A percentile compares a stretch with the other conserved stretches of the same genome.
phyloP scores from a whole-genome alignment of 2,113 vertebrate species.

The Notechis scutatus region DNA sequence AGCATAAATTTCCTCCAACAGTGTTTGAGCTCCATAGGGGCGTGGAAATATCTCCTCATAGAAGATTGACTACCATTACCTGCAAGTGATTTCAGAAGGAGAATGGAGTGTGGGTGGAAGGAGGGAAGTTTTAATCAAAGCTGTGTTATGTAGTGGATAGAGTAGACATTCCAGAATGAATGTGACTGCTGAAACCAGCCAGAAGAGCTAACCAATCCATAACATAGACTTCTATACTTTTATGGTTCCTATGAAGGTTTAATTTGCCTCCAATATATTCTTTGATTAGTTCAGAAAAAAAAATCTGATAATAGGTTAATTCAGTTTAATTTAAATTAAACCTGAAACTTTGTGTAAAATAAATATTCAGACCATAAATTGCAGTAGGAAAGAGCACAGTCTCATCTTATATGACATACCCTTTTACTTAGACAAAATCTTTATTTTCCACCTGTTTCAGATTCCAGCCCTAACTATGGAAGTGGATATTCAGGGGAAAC shows the following conservation, averaged over 20 bases:
- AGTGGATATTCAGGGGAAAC: constrained; percentile 68
- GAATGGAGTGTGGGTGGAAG: not conserved
- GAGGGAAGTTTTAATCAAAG: not conserved
- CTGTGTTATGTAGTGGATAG: not conserved
- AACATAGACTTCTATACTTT: not conserved
- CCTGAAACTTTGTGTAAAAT: not conserved
- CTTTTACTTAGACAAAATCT: not conserved
- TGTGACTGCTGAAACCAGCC: not conserved
- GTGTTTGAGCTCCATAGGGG: not conserved
- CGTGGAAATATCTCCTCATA: not conserved
- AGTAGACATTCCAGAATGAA: not conserved
- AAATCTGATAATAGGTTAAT: not conserved
- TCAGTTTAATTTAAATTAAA: not conserved
- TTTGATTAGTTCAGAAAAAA: not conserved
- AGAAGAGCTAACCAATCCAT: not conserved
- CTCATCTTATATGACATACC: not conserved
- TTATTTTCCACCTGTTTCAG: constrained; percentile 49
- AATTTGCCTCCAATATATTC: not conserved
- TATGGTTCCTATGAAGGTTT: not conserved
- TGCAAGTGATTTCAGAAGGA: not conserved
- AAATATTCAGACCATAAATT: too few relatives aligned
- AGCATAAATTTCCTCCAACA: not conserved
- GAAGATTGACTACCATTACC: not conserved
- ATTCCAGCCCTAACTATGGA: constrained; percentile 74
- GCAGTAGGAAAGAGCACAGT: not conserved